phyloP scores from a whole-genome alignment of 1,140 invertebrate genomes.

The Drosophila prosaltans region DNA sequence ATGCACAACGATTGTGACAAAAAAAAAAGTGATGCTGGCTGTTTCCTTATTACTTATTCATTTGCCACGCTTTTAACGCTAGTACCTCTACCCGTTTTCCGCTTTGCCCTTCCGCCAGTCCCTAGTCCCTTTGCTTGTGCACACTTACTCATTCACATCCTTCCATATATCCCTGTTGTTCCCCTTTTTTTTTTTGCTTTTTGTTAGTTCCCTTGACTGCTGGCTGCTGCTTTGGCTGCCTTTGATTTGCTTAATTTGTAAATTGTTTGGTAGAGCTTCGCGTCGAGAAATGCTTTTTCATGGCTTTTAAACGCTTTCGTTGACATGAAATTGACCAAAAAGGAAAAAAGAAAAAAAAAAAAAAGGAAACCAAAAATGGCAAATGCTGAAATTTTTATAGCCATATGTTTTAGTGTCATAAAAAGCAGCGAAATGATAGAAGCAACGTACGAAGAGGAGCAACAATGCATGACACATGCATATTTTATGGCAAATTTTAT shows the following conservation, averaged over 20 bases:
- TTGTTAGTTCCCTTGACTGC: background rate
- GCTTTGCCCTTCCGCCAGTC: conserved; percentile 26
- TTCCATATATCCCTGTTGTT: background rate
- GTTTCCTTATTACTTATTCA: conserved; percentile 73
- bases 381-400: conserved; percentile 27
- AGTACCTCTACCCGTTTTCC: conserved; percentile 31
- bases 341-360: conserved; percentile 13
- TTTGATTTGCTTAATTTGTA: conserved; percentile 81
- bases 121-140: background rate
- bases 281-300: conserved; percentile 53
- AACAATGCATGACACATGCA: conserved; percentile 73
- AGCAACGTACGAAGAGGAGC: background rate
- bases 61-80: conserved; percentile 75
- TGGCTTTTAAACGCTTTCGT: conserved; percentile 74
- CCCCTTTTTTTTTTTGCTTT: background rate
- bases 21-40: conserved; percentile 52
- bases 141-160: background rate
- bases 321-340: conserved; percentile 71
- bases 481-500: conserved; percentile 80
- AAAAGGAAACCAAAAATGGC: conserved; percentile 11
- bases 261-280: conserved; percentile 46
- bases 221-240: conserved; percentile 27
- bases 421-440: conserved; percentile 57
- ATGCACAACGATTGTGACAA: background rate
- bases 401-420: conserved; percentile 75